Evolutionary conservation across 1,140 invertebrate species (phyloP).

Genomic region (Pinna nobilis): DNA sequence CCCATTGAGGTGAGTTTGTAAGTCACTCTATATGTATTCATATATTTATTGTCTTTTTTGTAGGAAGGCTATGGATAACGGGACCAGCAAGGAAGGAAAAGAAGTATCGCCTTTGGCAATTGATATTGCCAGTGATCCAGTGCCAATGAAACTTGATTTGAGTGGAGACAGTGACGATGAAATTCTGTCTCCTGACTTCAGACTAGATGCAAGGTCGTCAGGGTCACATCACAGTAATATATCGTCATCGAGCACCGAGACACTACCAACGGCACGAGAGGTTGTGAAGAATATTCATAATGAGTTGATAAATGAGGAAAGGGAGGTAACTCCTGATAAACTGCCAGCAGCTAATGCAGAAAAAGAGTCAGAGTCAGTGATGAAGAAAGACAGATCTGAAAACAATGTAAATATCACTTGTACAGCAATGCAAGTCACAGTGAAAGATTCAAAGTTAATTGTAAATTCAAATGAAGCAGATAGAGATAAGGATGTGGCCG

Average conservation of each 20-base stretch:
- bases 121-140: not conserved
- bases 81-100: not conserved
- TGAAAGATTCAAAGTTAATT: too few species aligned
- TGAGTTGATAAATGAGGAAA: not conserved
- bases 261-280: constrained; percentile 34
- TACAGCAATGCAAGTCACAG: too few species aligned
- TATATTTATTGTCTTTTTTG: too few species aligned
- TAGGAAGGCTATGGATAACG: constrained; percentile 24
- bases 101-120: constrained; percentile 26
- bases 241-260: constrained; percentile 30
- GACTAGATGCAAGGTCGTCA: constrained; percentile 29
- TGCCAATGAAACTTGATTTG: constrained; percentile 22
- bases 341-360: not conserved
- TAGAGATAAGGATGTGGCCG: too few species aligned
- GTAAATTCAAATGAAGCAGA: too few species aligned
- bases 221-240: constrained; percentile 15
- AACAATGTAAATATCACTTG: too few species aligned
- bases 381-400: too few species aligned
- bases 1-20: too few species aligned
- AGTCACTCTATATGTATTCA: too few species aligned
- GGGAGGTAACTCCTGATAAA: not conserved
- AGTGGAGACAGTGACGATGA: constrained; percentile 29
- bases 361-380: not conserved
- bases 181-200: not conserved
- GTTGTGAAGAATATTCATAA: not conserved